Evolutionary conservation across 30 jellyfish, hydroid and myxozoan genomes (phyloP).

Genomic region (Turritopsis rubra): DNA sequence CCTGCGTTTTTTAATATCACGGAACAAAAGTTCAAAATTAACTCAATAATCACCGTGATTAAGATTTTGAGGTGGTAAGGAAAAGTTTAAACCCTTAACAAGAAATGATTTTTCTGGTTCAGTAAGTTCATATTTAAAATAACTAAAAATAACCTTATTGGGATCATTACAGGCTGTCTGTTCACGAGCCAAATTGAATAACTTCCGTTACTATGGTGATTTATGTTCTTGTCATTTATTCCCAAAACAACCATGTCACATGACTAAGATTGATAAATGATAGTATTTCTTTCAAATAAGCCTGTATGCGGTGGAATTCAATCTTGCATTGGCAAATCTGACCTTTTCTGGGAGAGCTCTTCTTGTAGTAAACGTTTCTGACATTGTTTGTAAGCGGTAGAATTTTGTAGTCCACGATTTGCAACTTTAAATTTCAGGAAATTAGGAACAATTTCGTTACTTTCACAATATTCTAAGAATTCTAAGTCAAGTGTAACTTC

Average conservation of each 20-base stretch:
- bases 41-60: neutral
- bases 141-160: neutral
- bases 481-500: neutral
- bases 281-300: too few relatives aligned
- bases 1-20: neutral
- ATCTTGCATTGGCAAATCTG: neutral
- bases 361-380: neutral
- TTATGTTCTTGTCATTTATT: neutral
- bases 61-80: neutral
- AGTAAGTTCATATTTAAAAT: neutral
- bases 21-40: neutral
- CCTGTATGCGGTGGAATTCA: neutral
- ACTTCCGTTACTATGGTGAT: neutral
- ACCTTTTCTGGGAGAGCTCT: neutral
- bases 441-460: neutral
- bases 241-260: neutral
- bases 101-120: neutral
- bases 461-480: neutral
- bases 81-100: neutral
- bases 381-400: neutral
- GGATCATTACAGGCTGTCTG: neutral
- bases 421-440: neutral
- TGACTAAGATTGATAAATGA: neutral
- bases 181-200: neutral
- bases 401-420: slow-evolving; percentile 3